Conservation (phyloP, 2,888 invertebrate species). For the Cerastis leucographa region DNA sequence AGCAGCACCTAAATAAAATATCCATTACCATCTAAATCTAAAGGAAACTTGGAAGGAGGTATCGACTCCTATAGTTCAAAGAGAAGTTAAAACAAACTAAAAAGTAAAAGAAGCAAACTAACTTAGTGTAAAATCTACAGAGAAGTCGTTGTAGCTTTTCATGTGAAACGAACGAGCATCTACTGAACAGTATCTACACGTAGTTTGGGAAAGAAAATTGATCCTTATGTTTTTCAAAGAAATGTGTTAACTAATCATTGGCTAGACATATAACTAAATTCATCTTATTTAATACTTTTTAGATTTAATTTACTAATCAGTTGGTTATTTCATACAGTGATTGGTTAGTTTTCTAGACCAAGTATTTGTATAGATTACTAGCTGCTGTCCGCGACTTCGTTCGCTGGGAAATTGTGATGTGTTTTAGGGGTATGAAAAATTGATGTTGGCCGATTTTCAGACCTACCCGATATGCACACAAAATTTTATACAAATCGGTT, state of each 20-base stretch:
- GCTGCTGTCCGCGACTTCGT: too few species aligned
- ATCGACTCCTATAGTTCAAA: conserved; percentile 58
- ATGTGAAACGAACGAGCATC: conserved; percentile 58
- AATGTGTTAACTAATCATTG: not conserved
- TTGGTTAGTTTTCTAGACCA: too few species aligned
- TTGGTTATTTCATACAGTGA: not conserved
- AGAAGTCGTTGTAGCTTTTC: conserved; percentile 65
- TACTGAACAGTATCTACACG: conserved; percentile 47
- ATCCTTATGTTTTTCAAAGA: not conserved
- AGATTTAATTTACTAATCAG: not conserved
- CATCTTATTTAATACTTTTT: too few species aligned
- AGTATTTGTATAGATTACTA: too few species aligned
- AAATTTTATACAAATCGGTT: too few species aligned
- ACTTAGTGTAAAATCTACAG: conserved; percentile 64
- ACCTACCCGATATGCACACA: too few species aligned
- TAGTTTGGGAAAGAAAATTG: not conserved
- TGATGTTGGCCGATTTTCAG: too few species aligned
- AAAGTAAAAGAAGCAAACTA: conserved; percentile 61
- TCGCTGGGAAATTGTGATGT: too few species aligned
- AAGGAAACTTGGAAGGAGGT: conserved; percentile 45
- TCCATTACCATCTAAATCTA: conserved; percentile 48
- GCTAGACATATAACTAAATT: too few species aligned
- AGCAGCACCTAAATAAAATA: conserved; percentile 51
- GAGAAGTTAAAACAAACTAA: conserved; percentile 54
- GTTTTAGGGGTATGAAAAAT: too few species aligned